Evolutionary conservation across 2,888 invertebrate species (phyloP).

Genomic region (Timandra comae): DNA sequence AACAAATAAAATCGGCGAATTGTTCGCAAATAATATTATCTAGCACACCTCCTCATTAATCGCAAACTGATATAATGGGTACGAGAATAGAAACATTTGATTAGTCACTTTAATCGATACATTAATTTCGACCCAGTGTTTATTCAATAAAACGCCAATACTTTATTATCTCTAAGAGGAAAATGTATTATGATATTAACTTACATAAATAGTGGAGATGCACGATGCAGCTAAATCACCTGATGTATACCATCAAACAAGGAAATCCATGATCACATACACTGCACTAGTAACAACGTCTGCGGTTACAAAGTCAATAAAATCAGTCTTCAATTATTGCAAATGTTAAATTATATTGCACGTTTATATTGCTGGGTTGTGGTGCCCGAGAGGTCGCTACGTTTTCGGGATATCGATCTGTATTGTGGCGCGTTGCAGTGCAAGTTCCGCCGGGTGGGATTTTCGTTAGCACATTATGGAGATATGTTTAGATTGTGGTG

Average conservation of each 20-base stretch:
- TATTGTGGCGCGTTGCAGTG: conserved; percentile 33
- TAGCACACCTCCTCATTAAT: no score
- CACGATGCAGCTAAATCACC: conserved; percentile 40
- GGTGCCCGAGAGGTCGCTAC: conserved; percentile 39
- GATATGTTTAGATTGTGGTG: conserved; percentile 17
- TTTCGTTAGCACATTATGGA: conserved; percentile 18
- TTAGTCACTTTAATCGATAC: no score
- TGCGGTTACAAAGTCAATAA: conserved; percentile 28
- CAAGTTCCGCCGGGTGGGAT: conserved; percentile 21
- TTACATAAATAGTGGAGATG: conserved; percentile 41
- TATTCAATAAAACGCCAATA: no score
- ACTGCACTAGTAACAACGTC: conserved; percentile 49
- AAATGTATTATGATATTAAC: conserved; percentile 36
- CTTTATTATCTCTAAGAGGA: conserved; percentile 22
- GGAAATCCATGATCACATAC: conserved; percentile 61
- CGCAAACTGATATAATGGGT: neutral
- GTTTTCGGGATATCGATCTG: conserved; percentile 62
- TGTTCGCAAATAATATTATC: no score
- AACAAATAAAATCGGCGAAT: no score
- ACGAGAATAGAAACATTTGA: conserved; percentile 1
- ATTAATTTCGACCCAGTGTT: neutral
- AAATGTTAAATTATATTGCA: conserved; percentile 48
- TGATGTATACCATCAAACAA: conserved; percentile 44
- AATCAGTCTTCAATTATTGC: conserved; percentile 45
- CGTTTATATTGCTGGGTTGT: conserved; percentile 49